A percentile compares a stretch with the other conserved stretches of the same genome.
Conservation (phyloP, 2,888 invertebrate species). For the Nomada fabriciana region DNA sequence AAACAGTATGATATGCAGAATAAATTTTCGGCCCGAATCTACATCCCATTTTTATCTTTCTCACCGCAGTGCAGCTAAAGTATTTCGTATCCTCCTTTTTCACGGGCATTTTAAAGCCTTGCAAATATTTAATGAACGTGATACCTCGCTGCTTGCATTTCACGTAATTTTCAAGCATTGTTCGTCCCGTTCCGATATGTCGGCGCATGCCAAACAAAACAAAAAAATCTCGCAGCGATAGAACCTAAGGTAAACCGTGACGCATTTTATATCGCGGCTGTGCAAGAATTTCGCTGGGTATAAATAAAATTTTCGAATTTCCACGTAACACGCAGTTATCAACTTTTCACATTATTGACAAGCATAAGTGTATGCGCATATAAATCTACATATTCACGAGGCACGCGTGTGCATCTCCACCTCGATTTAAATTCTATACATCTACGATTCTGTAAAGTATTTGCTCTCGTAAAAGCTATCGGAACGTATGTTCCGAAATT, state of each 20-base stretch:
- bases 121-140: conserved; percentile 18
- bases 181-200: not conserved
- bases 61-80: not conserved
- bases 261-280: not conserved
- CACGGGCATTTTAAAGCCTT: not conserved
- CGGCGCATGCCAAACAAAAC: not conserved
- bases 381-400: conserved; percentile 41
- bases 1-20: no score
- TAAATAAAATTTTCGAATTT: conserved; percentile 36
- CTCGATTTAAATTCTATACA: not conserved
- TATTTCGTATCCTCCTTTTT: not conserved
- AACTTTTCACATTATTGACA: conserved; percentile 38
- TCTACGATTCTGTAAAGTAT: conserved; percentile 11
- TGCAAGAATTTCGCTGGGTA: conserved; percentile 6
- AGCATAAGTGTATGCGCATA: conserved; percentile 37
- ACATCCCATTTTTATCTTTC: conserved; percentile 6
- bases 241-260: not conserved
- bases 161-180: not conserved
- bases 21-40: no score
- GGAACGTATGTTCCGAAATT: not conserved
- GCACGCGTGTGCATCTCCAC: not conserved
- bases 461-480: not conserved
- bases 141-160: not conserved
- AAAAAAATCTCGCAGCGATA: not conserved
- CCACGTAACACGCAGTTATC: conserved; percentile 16